Evolutionary conservation across 2,797 vertebrate genomes (phyloP).

Genomic region (Enteromius viviparus): DNA sequence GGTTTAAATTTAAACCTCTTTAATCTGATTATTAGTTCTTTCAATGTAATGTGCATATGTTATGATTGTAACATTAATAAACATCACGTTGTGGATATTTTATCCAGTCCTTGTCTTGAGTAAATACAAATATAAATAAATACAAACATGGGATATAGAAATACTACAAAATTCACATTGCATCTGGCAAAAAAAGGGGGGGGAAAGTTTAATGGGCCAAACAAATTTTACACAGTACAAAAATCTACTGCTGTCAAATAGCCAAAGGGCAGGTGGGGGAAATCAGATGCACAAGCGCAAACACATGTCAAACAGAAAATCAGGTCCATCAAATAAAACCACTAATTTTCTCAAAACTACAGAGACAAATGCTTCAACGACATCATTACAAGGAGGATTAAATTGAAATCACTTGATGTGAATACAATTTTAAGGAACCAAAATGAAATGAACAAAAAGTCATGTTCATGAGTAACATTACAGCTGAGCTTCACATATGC

Average conservation of each 20-base stretch:
- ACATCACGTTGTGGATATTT: not conserved
- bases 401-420: not conserved
- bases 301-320: not conserved
- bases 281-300: not conserved
- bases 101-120: not conserved
- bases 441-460: not conserved
- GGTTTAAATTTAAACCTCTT: too few relatives aligned
- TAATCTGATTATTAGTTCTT: too few relatives aligned
- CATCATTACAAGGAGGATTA: not conserved
- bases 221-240: conserved; percentile 7
- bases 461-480: not conserved
- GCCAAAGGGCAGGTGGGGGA: not conserved
- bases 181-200: not conserved
- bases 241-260: not conserved
- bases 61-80: too few relatives aligned
- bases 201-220: conserved; percentile 30
- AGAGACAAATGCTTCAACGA: not conserved
- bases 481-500: not conserved
- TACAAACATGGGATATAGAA: not conserved
- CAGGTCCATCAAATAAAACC: not conserved
- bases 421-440: not conserved
- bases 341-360: not conserved
- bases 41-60: too few relatives aligned
- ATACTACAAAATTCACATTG: not conserved
- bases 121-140: not conserved